phyloP scores from a whole-genome alignment of 2,888 invertebrate genomes.

The Leptarthrus brevirostris region DNA sequence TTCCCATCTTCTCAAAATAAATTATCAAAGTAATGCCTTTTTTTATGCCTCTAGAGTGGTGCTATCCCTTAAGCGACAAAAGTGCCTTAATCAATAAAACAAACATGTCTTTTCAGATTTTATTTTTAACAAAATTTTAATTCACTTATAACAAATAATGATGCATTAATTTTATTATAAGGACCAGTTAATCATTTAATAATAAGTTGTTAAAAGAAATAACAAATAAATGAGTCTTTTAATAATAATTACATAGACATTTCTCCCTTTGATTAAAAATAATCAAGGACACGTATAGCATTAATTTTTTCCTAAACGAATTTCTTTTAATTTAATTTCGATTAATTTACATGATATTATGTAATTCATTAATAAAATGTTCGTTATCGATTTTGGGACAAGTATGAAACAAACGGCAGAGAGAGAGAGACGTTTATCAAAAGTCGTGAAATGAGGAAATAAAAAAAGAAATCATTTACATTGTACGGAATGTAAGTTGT shows the following conservation, averaged over 20 bases:
- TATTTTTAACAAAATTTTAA: conserved; percentile 50
- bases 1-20: too few relatives aligned
- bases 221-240: conserved; percentile 40
- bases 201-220: conserved; percentile 36
- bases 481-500: conserved; percentile 43
- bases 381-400: background rate
- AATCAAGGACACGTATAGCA: conserved; percentile 21
- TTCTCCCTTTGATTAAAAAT: conserved; percentile 4
- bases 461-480: background rate
- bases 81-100: too few relatives aligned
- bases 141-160: conserved; percentile 50
- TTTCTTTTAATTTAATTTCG: conserved; percentile 1
- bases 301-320: conserved; percentile 31
- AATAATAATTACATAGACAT: conserved; percentile 27
- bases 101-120: conserved; percentile 41
- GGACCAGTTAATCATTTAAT: conserved; percentile 32
- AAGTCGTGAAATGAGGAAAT: conserved; percentile 26
- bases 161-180: conserved; percentile 32
- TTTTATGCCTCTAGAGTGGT: too few relatives aligned
- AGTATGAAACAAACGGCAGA: background rate
- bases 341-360: conserved; percentile 44
- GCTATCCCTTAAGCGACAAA: too few relatives aligned
- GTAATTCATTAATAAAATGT: background rate
- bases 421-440: background rate
- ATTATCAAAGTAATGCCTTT: too few relatives aligned